Conservation (phyloP, 2,797 vertebrate genomes). For the Sphenodon punctatus region DNA sequence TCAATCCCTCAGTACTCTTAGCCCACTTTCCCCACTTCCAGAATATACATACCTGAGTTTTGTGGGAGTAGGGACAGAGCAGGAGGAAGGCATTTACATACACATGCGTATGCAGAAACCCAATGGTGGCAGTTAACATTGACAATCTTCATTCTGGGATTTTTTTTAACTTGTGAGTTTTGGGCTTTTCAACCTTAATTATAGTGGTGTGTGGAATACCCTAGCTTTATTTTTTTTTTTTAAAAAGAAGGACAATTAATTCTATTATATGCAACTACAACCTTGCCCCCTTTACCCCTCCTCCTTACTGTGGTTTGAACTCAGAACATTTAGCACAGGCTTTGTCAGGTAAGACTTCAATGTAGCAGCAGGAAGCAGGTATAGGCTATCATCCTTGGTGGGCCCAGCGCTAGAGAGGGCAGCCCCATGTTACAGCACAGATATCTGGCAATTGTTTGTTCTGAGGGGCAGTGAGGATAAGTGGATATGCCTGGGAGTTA, state of each 20-base stretch:
- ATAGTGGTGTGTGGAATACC: not conserved
- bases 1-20: not conserved
- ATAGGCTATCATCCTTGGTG: not conserved
- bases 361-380: not conserved
- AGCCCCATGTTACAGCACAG: not conserved
- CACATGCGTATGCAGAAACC: not conserved
- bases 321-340: not conserved
- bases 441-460: not conserved
- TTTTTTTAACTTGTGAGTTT: not conserved
- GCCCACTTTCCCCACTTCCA: not conserved
- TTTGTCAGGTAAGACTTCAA: not conserved
- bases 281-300: not conserved
- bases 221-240: not conserved
- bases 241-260: not conserved
- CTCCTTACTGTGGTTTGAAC: not conserved
- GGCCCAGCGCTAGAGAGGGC: too few species aligned
- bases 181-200: not conserved
- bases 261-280: not conserved
- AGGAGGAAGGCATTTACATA: not conserved
- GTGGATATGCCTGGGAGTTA: not conserved
- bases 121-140: fast-evolving
- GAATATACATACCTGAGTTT: not conserved
- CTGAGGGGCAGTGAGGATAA: not conserved
- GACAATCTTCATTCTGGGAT: not conserved
- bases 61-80: not conserved